phyloP scores from a whole-genome alignment of 2,113 vertebrate genomes.

The Heterocephalus glaber region DNA sequence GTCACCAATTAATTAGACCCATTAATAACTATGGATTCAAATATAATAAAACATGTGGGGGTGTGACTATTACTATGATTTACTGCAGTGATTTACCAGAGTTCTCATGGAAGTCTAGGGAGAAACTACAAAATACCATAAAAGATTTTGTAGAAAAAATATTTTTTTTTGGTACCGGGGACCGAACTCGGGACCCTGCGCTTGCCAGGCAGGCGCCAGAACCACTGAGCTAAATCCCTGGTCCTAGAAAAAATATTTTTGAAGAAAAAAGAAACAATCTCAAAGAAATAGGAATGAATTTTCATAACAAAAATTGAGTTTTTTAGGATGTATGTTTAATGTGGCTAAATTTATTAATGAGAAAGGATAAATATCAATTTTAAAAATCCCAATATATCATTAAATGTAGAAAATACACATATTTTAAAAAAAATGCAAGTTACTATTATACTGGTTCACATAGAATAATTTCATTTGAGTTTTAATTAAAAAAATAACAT shows the following conservation, averaged over 20 bases:
- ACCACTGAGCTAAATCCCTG: no score
- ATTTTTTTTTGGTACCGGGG: no score
- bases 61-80: background rate
- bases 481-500: background rate
- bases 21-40: constrained; percentile 29
- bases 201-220: no score
- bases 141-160: constrained; percentile 13
- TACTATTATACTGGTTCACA: background rate
- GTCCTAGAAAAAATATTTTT: constrained; percentile 23
- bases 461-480: background rate
- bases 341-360: background rate
- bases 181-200: no score
- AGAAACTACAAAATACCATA: constrained; percentile 22
- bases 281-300: background rate
- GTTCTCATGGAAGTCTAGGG: background rate
- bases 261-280: constrained; percentile 8
- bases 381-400: background rate
- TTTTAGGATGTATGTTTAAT: background rate
- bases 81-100: background rate
- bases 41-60: background rate
- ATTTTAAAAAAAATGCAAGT: constrained; percentile 1
- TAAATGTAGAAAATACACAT: background rate
- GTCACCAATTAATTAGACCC: background rate
- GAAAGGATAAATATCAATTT: background rate
- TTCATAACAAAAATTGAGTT: background rate